Conservation (phyloP, 64 coral and sea anemone genomes). For the Pachyseris speciosa region DNA sequence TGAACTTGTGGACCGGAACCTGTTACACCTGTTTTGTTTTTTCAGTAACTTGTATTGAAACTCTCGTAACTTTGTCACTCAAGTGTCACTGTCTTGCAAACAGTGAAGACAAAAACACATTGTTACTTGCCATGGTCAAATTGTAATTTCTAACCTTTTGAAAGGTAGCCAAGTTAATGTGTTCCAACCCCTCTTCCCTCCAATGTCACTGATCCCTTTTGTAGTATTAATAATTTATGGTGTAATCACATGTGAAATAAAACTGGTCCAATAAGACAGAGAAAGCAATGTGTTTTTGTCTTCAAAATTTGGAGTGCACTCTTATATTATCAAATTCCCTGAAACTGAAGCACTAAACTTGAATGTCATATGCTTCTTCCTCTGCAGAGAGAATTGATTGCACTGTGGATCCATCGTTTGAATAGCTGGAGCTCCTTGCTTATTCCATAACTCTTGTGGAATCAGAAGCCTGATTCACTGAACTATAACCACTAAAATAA, state of each 20-base stretch:
- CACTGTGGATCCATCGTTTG: slow-evolving; percentile 30
- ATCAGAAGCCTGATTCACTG: slow-evolving; percentile 29
- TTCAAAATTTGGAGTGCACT: slow-evolving; percentile 1
- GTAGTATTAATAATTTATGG: background rate
- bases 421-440: slow-evolving; percentile 52
- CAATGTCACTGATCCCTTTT: background rate
- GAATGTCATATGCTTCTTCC: slow-evolving; percentile 46
- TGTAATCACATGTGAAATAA: background rate
- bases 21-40: background rate
- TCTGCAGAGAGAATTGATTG: slow-evolving; percentile 42
- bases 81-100: background rate
- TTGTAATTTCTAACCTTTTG: background rate
- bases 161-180: background rate
- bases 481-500: slow-evolving; percentile 13
- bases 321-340: background rate
- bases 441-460: slow-evolving; percentile 23
- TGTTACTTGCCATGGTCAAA: background rate
- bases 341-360: slow-evolving; percentile 16
- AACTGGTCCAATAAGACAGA: slow-evolving; percentile 44
- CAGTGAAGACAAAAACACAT: slow-evolving; percentile 50
- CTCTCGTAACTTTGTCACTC: background rate
- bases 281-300: slow-evolving; percentile 30
- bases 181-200: background rate
- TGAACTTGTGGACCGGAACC: background rate
- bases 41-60: background rate